Conservation (phyloP, 2,888 invertebrate genomes). For the Nebria salina region DNA sequence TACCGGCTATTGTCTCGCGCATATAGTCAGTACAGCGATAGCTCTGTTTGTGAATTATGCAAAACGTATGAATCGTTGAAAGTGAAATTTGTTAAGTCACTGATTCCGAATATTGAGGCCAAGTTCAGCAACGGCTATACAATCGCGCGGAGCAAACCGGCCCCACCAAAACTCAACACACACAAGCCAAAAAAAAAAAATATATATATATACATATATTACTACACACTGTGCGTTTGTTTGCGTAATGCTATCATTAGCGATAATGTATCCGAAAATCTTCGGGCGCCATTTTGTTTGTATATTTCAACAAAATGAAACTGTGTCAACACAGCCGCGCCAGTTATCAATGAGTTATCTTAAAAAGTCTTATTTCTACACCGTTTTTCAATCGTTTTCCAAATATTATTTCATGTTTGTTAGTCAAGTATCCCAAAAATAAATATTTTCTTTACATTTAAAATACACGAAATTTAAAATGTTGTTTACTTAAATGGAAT, state of each 20-base stretch:
- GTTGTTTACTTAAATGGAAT: too few relatives aligned
- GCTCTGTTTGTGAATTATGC: conserved; percentile 53
- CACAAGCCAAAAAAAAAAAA: not conserved
- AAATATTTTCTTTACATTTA: too few relatives aligned
- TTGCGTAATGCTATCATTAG: conserved; percentile 7
- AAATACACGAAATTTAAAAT: too few relatives aligned
- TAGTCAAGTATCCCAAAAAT: too few relatives aligned
- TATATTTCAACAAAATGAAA: not conserved
- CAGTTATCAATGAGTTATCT: not conserved
- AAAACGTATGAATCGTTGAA: conserved; percentile 59
- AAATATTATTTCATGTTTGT: too few relatives aligned
- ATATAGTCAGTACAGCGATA: not conserved
- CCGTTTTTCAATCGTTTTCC: too few relatives aligned
- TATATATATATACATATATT: not conserved
- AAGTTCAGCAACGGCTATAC: conserved; percentile 55
- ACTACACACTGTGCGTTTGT: not conserved
- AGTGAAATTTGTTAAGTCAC: conserved; percentile 56
- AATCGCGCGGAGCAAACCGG: too few relatives aligned
- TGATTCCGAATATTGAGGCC: conserved; percentile 55
- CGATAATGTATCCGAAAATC: conserved; percentile 1
- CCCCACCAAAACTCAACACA: conserved; percentile 4
- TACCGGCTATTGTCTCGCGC: not conserved
- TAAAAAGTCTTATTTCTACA: not conserved
- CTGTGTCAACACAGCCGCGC: not conserved
- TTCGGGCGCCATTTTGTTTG: not conserved